Base-by-base conservation (phyloP, 2,113 vertebrate species). In the Lagopus muta region DNA sequence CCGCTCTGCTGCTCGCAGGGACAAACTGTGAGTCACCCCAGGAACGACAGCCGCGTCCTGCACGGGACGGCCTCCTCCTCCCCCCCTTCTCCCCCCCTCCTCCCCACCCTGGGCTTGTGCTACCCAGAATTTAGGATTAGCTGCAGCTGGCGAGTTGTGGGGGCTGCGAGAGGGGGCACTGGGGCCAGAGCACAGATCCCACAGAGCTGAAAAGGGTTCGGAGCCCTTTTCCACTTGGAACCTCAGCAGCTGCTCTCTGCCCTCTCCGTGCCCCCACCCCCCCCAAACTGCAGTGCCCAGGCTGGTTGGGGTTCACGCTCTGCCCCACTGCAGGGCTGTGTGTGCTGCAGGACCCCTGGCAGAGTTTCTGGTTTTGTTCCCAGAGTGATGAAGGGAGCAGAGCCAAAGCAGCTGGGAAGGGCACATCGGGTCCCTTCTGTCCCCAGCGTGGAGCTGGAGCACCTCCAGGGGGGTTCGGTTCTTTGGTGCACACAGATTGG, bases 1-100 rank as follows among this genome's bases (percentile, higher is more conserved):
- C 95, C 42, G 52, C 98, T 98, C 98, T 97, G 97, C 98, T 97
- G 98, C 98, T 98, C 97, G 94, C 98, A 99, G 99, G 98, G 98
- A 99, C 98, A 98, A 98, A 99, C 98, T 98, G 98, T 99, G 98
- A 99, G 99, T 99, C 97, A 97, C 98, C 97, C 93, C 97, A 97
- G 98, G 95, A 96, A 93, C 88, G 40, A 12, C 42, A 82, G 82
- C 93, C 94, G 96, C 8, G 22, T 98, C 96, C 95, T 97, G 97
- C 97, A 97, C 97, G 91, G 93, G 79, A 95, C 97, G 97, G 97
- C 96, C 94, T 38, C 36, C 36, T 38, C 8, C 36, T 8, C 36
- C 36, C 36, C 36, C 36, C 36, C 36, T 8, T 8, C 36, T 8
- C 36, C 8, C 36, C 36, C 2, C 64, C 97, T 92, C 96, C 94